Evolutionary conservation across 2,888 invertebrate species (phyloP).

Genomic region (Leptopilina drosophilae): DNA sequence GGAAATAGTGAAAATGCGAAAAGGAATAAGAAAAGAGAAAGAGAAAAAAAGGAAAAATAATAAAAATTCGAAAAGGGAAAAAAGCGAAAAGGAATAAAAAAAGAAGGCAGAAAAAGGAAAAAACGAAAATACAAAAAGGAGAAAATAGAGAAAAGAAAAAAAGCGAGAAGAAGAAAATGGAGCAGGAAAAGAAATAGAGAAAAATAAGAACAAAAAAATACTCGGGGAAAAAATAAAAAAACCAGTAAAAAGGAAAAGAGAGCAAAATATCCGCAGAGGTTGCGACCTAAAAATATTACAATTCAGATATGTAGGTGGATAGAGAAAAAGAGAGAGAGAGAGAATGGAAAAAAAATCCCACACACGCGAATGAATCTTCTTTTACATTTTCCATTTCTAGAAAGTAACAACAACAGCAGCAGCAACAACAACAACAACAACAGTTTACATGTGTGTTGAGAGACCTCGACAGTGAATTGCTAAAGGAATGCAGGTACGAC

Average conservation of each 20-base stretch:
- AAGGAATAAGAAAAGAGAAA: no score
- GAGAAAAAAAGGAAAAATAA: no score
- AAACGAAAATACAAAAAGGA: constrained; percentile 27
- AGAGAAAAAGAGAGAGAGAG: neutral
- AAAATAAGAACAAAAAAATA: neutral
- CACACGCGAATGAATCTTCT: constrained; percentile 28
- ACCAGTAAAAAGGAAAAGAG: constrained; percentile 49
- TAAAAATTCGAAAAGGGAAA: no score
- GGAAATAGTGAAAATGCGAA: no score
- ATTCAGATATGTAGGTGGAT: constrained; percentile 11
- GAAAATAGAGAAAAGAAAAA: neutral
- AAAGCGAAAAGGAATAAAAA: no score
- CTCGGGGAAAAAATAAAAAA: constrained; percentile 44
- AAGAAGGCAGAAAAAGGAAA: neutral
- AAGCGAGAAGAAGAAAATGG: constrained; percentile 8
- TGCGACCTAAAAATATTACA: constrained; percentile 58
- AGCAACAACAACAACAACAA: neutral
- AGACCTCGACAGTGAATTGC: neutral
- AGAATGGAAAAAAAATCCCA: no score
- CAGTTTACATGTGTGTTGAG: constrained; percentile 29
- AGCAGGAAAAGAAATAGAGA: no score
- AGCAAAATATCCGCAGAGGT: constrained; percentile 59
- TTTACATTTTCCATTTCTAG: constrained; percentile 44
- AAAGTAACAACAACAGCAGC: constrained; percentile 36
- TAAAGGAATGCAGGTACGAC: constrained; percentile 48